Conservation (phyloP, 2,888 invertebrate species). For the Epirrhoe alternata region DNA sequence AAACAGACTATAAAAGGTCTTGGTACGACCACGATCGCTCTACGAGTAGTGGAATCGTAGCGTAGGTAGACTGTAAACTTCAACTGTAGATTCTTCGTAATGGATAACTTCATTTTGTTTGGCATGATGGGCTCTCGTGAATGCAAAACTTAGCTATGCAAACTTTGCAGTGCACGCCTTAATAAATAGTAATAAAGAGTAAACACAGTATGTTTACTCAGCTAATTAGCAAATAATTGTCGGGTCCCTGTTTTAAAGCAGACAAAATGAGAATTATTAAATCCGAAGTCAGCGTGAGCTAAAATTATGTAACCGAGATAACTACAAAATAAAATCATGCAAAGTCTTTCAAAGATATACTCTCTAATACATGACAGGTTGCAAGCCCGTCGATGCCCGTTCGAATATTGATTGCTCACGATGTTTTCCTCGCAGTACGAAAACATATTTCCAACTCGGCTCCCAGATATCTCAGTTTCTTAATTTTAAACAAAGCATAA, state of each 20-base stretch:
- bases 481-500: no score
- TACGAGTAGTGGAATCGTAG: not conserved
- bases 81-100: not conserved
- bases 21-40: no score
- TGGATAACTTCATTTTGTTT: not conserved
- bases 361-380: no score
- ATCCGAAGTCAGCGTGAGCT: not conserved
- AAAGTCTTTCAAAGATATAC: no score
- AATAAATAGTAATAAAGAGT: no score
- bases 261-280: not conserved
- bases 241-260: not conserved
- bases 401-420: no score
- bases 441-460: no score
- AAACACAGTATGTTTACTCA: not conserved
- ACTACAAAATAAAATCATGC: no score
- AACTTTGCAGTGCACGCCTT: not conserved
- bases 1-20: no score
- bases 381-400: no score
- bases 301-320: not conserved
- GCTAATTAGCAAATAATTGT: constrained; percentile 7
- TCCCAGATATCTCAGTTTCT: no score
- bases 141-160: not conserved
- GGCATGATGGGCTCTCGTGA: not conserved
- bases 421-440: no score
- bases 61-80: not conserved